Percentiles rank a stretch among this genome's conserved stretches.
Evolutionary conservation across 2,888 invertebrate species (phyloP).

Genomic region (Brenthis daphne): DNA sequence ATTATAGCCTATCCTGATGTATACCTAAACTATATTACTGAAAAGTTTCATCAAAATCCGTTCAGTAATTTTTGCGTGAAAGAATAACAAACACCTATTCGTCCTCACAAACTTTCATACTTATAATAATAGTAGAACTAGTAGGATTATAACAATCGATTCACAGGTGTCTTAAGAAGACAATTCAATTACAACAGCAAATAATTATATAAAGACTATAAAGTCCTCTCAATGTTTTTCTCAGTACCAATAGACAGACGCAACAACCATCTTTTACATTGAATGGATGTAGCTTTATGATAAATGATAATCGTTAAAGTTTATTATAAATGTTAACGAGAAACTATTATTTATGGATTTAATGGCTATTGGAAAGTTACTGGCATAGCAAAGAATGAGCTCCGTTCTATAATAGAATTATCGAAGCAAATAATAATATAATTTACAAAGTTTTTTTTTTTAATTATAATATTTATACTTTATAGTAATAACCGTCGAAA

Average conservation of each 20-base stretch:
- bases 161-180: background rate
- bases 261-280: slow-evolving; percentile 13
- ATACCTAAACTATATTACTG: too few relatives aligned
- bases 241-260: background rate
- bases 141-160: background rate
- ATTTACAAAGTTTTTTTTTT: too few relatives aligned
- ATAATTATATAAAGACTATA: slow-evolving; percentile 1
- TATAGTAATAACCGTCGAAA: too few relatives aligned
- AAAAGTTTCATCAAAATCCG: too few relatives aligned
- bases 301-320: slow-evolving; percentile 21
- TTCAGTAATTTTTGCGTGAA: too few relatives aligned
- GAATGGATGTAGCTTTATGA: slow-evolving; percentile 18
- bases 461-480: too few relatives aligned
- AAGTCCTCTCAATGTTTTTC: background rate
- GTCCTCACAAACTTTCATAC: too few relatives aligned
- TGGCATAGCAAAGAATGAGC: background rate
- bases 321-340: slow-evolving; percentile 14
- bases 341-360: background rate
- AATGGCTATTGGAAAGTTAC: background rate
- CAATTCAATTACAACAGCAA: background rate
- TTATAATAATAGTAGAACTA: too few relatives aligned
- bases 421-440: too few relatives aligned
- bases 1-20: too few relatives aligned
- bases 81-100: too few relatives aligned
- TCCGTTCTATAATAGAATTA: too few relatives aligned